phyloP scores from a whole-genome alignment of 2,888 invertebrate genomes.

The Teleiodes luculella region DNA sequence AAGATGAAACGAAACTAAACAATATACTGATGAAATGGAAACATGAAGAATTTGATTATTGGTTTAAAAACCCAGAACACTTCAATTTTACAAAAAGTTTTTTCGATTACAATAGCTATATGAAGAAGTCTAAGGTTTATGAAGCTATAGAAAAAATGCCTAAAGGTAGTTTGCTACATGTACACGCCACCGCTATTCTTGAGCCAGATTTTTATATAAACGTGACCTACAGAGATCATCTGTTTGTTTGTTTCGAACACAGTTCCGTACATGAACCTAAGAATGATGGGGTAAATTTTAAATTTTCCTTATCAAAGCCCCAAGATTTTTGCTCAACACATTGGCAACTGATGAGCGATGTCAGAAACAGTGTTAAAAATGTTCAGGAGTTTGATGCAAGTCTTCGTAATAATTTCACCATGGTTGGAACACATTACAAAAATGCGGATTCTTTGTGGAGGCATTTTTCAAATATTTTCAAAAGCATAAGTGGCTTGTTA shows the following conservation, averaged over 20 bases:
- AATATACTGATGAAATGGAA: conserved; percentile 79
- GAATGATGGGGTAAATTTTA: conserved; percentile 26
- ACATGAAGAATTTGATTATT: conserved; percentile 70
- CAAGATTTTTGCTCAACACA: conserved; percentile 33
- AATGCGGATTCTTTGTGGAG: conserved; percentile 63
- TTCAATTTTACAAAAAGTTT: conserved; percentile 83
- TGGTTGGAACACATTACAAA: conserved; percentile 68
- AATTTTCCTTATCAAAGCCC: conserved; percentile 47
- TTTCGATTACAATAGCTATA: conserved; percentile 77
- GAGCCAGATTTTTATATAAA: conserved; percentile 81
- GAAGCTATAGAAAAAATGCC: conserved; percentile 83
- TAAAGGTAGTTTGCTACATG: conserved; percentile 85
- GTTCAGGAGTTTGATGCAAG: conserved; percentile 68
- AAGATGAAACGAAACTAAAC: conserved; percentile 74
- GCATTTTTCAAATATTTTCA: conserved; percentile 77
- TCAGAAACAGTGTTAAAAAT: conserved; percentile 54
- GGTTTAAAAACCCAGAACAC: conserved; percentile 68
- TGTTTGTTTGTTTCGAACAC: conserved; percentile 72
- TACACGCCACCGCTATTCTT: conserved; percentile 82
- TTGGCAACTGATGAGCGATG: conserved; percentile 73
- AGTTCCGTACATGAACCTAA: conserved; percentile 14
- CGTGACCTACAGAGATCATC: conserved; percentile 79
- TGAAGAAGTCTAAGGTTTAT: conserved; percentile 81
- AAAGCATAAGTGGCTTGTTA: conserved; percentile 70
- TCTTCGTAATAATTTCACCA: conserved; percentile 73